These are phyloP conservation scores for Acronicta alni DNA, from an alignment of 2,888 invertebrate genomes.

Conservation along the genomic window DNA sequence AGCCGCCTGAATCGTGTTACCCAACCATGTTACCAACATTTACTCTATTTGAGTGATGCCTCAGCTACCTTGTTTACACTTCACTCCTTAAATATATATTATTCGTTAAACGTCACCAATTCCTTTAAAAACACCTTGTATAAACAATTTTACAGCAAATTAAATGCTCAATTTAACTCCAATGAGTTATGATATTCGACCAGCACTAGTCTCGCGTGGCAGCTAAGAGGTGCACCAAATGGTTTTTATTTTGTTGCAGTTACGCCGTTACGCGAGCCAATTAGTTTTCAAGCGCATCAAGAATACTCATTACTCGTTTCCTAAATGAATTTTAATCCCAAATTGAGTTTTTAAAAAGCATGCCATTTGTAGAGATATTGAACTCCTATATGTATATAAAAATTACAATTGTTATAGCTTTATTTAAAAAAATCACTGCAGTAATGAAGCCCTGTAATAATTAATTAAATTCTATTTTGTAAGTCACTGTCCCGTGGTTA, in stretches of 20 bases:
- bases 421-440: neutral
- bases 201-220: slow-evolving; percentile 62
- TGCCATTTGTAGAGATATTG: slow-evolving; percentile 22
- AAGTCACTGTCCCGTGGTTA: neutral
- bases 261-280: slow-evolving; percentile 78
- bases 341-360: slow-evolving; percentile 51
- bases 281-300: slow-evolving; percentile 82
- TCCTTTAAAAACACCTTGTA: slow-evolving; percentile 4
- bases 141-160: slow-evolving; percentile 27
- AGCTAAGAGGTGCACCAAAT: slow-evolving; percentile 72
- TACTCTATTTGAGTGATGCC: slow-evolving; percentile 51
- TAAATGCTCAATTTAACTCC: slow-evolving; percentile 36
- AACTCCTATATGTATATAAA: slow-evolving; percentile 1
- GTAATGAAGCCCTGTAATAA: neutral
- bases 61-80: slow-evolving; percentile 36
- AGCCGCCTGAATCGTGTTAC: slow-evolving; percentile 55
- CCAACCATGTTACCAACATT: slow-evolving; percentile 50
- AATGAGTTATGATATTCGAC: slow-evolving; percentile 46
- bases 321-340: slow-evolving; percentile 66
- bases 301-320: slow-evolving; percentile 76
- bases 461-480: neutral
- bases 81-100: slow-evolving; percentile 23
- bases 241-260: slow-evolving; percentile 80
- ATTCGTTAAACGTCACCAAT: slow-evolving; percentile 11
- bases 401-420: neutral